Percentiles rank a stretch among this genome's conserved stretches.
Conservation (phyloP, 2,888 invertebrate genomes). For the Pyrocoelia pectoralis region DNA sequence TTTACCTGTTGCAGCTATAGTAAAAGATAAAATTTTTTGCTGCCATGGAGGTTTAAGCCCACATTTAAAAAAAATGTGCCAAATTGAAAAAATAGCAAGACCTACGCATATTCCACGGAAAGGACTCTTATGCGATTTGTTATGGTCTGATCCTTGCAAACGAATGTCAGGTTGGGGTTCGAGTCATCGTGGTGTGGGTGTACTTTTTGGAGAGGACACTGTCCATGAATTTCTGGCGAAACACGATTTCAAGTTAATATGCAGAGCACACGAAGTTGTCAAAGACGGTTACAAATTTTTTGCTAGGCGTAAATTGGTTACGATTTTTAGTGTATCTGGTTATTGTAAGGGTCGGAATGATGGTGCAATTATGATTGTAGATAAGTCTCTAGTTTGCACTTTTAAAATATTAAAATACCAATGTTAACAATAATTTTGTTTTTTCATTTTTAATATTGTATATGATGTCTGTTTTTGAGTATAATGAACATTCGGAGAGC, state of each 20-base stretch:
- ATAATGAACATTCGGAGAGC: no score
- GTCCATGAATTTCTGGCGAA: conserved; percentile 49
- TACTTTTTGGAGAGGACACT: conserved; percentile 50
- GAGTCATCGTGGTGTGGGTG: conserved; percentile 52
- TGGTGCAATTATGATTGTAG: conserved; percentile 51
- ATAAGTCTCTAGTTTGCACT: conserved; percentile 47
- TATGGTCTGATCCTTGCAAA: conserved; percentile 52
- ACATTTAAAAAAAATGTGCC: conserved; percentile 49
- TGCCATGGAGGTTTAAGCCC: conserved; percentile 57
- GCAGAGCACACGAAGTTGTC: conserved; percentile 53
- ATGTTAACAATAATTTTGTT: background rate
- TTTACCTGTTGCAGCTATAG: conserved; percentile 54
- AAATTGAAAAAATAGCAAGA: conserved; percentile 49
- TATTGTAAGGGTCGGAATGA: conserved; percentile 54
- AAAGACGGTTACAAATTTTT: conserved; percentile 55
- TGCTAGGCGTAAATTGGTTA: conserved; percentile 50
- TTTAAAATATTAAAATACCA: conserved; percentile 40
- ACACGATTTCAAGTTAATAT: conserved; percentile 52
- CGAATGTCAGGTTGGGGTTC: conserved; percentile 47
- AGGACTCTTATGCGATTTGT: conserved; percentile 51
- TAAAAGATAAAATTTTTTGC: conserved; percentile 55
- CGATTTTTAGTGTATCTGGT: conserved; percentile 54
- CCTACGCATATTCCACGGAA: conserved; percentile 47
- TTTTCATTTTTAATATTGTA: background rate
- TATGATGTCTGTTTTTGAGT: no score